phyloP scores from a whole-genome alignment of 2,797 vertebrate species.

The Leuciscus waleckii region DNA sequence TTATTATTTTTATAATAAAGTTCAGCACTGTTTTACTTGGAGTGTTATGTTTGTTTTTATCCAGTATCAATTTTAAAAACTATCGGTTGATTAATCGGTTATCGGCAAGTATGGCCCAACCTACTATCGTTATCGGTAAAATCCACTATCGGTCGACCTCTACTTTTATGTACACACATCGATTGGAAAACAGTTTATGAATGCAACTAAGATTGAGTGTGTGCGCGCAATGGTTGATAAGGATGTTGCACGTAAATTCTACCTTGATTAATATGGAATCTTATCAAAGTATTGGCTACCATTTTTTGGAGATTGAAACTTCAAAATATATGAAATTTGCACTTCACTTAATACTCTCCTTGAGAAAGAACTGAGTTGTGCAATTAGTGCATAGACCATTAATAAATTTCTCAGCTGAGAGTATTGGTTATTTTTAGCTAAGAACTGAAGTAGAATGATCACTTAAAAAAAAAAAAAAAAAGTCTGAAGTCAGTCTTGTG shows the following conservation, averaged over 20 bases:
- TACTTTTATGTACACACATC: not conserved
- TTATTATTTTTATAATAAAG: too few relatives aligned
- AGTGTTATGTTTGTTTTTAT: too few relatives aligned
- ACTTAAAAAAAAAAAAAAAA: not conserved
- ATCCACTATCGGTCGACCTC: too few relatives aligned
- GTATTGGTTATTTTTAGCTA: constrained; percentile 66
- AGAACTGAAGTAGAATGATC: constrained; percentile 70
- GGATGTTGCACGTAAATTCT: not conserved
- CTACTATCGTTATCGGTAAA: too few relatives aligned
- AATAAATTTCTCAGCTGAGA: constrained; percentile 49
- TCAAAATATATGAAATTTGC: constrained; percentile 10
- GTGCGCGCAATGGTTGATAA: not conserved
- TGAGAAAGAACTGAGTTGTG: constrained; percentile 7
- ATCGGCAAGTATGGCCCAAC: too few relatives aligned
- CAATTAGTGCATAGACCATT: constrained; percentile 33
- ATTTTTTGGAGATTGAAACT: not conserved
- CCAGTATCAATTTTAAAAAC: too few relatives aligned
- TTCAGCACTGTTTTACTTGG: too few relatives aligned
- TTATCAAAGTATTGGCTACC: not conserved
- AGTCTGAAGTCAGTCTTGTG: constrained; percentile 64
- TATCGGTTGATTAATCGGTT: too few relatives aligned
- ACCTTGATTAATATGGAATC: not conserved
- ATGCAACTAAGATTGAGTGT: not conserved
- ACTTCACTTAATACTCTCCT: not conserved
- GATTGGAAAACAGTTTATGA: not conserved